These are phyloP conservation scores for Aleiodes alternator DNA, from an alignment of 2,888 invertebrate genomes.

Conservation along the genomic window DNA sequence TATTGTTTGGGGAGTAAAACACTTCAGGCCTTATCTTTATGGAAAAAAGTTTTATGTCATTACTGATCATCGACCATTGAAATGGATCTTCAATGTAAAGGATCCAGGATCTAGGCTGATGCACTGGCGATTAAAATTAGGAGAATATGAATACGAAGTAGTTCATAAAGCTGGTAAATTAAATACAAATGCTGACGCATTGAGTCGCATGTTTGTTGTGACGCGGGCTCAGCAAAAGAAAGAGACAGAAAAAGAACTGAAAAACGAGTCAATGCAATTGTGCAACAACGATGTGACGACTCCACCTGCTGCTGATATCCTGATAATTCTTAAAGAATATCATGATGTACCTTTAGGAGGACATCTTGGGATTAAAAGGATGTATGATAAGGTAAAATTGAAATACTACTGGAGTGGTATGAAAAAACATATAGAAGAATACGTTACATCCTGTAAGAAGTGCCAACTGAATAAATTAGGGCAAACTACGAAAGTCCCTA, in stretches of 20 bases:
- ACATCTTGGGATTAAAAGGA: conserved; percentile 45
- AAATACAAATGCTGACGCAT: not conserved
- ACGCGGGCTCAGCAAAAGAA: no score
- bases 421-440: conserved; percentile 34
- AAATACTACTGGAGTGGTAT: conserved; percentile 56
- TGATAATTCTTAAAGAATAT: conserved; percentile 38
- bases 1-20: not conserved
- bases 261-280: not conserved
- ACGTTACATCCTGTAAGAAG: conserved; percentile 31
- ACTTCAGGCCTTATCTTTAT: conserved; percentile 19
- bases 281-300: not conserved
- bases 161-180: no score
- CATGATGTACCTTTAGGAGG: conserved; percentile 45
- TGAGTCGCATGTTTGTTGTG: no score
- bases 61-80: conserved; percentile 24
- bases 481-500: conserved; percentile 32
- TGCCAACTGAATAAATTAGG: conserved; percentile 37
- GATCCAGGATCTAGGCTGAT: conserved; percentile 9
- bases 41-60: conserved; percentile 11
- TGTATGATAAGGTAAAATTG: conserved; percentile 46
- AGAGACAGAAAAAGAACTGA: no score
- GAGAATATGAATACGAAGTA: no score
- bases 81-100: no score
- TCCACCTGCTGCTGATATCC: not conserved
- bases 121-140: not conserved